Evolutionary conservation across 2,888 invertebrate genomes (phyloP), one percentile per base, ranked within the genome.

Genomic region (Andrena marginata): DNA sequence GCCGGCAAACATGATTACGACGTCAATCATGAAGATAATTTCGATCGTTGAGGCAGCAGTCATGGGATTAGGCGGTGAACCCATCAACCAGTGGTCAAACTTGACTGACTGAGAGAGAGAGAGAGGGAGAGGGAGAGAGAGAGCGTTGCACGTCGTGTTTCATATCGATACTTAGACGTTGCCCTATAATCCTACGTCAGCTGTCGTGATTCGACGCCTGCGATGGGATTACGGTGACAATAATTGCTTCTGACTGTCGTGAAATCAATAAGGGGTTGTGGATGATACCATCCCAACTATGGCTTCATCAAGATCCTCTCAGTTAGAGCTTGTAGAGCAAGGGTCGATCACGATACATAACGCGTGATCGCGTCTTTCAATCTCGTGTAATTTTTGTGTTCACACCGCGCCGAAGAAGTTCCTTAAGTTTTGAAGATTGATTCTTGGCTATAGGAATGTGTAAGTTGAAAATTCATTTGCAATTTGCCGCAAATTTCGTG

Each of bases 121-220:
- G 26, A 26, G 26, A 26, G 26, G 2, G 26, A 26, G 26, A 26
- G 85, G 56, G 59, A 4, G 23, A 75, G 78, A 35, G 29, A 42
- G 42, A 35, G 29, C 49, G n/a, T 63, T 83, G 72, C 51, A 63
- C 73, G 26, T 68, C 77, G 54, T 51, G 60, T 77, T 80, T 74
- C 81, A 75, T 80, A 80, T 82, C 81, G 75, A 80, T 80, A 82
- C 79, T 86, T 84, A 86, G 84, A 75, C 86, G 70, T 69, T 51
- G 74, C 33, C n/a, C 33, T 26, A 48, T 78, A 79, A 79, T 84
- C 72, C 67, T 48, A 56, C 62, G 77, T 77, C 79, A 69, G 62
- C 79, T 72, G 70, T 59, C 72, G 56, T 33, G 74, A 74, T 76
- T 77, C 70, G 67, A 67, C 26, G 64, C 65, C 63, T 29, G 65